A percentile compares a stretch with the other conserved stretches of the same genome.
These are phyloP conservation scores for Tretioscincus oriximinensis DNA, from an alignment of 2,113 vertebrate species.

Conservation along the genomic window DNA sequence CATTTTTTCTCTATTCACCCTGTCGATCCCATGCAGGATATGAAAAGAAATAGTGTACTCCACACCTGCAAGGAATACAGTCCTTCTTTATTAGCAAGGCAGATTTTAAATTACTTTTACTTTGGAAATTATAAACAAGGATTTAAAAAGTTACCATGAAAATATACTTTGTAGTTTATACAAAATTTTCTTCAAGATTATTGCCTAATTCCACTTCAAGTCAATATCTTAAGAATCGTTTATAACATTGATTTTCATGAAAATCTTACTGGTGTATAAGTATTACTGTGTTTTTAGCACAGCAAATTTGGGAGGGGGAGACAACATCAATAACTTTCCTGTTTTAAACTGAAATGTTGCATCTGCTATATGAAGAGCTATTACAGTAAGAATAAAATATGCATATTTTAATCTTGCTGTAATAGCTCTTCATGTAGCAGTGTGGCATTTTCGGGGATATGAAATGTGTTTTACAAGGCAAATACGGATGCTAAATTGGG, in stretches of 20 bases:
- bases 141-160: neutral
- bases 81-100: neutral
- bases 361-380: neutral
- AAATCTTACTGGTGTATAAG: neutral
- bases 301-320: neutral
- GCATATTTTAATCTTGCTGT: neutral
- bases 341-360: neutral
- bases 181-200: neutral
- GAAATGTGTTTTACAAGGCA: too few relatives aligned
- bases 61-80: neutral
- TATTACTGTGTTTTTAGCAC: neutral
- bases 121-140: neutral
- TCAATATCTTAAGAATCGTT: constrained; percentile 15
- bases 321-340: neutral
- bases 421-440: neutral
- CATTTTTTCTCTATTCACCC: too few relatives aligned
- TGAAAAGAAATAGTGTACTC: neutral
- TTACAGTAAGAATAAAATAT: neutral
- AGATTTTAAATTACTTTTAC: neutral
- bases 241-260: neutral
- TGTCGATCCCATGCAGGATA: too few relatives aligned
- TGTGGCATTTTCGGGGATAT: neutral
- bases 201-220: neutral
- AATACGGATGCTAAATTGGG: too few relatives aligned
- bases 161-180: neutral